Evolutionary conservation across 2,797 vertebrate genomes (phyloP).

Genomic region (Pachyuromys duprasi): DNA sequence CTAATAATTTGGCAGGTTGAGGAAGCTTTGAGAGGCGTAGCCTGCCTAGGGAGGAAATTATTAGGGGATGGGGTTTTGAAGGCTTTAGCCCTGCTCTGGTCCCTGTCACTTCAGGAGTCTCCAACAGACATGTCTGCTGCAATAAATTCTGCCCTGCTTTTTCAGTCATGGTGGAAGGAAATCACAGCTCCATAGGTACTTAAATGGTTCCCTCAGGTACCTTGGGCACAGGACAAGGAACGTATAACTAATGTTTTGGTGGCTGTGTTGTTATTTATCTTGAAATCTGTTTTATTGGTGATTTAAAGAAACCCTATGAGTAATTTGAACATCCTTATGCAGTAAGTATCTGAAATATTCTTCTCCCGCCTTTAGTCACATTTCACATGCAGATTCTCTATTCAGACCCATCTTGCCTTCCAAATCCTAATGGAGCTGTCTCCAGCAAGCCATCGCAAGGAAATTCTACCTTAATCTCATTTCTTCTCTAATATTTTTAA

Average conservation of each 20-base stretch:
- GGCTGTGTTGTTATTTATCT: background rate
- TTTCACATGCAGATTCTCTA: background rate
- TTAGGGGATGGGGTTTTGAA: background rate
- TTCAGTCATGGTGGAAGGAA: background rate
- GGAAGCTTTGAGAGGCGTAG: background rate
- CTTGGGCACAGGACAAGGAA: background rate
- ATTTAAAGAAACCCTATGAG: background rate
- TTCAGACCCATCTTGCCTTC: background rate
- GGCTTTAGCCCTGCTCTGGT: background rate
- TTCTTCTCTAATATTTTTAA: conserved; percentile 12
- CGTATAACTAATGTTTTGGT: background rate
- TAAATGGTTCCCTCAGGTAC: background rate
- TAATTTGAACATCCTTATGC: background rate
- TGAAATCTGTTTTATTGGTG: background rate
- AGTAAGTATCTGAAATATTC: background rate
- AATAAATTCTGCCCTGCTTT: background rate
- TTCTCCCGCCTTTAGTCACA: background rate
- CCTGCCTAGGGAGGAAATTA: background rate
- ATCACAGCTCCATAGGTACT: background rate
- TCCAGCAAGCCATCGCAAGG: background rate
- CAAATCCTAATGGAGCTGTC: background rate
- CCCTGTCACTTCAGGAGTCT: background rate
- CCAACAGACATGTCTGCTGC: background rate
- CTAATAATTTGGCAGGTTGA: background rate
- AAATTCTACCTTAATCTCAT: background rate